Evolutionary conservation across 1,140 invertebrate species (phyloP).

Genomic region (Conus betulinus): DNA sequence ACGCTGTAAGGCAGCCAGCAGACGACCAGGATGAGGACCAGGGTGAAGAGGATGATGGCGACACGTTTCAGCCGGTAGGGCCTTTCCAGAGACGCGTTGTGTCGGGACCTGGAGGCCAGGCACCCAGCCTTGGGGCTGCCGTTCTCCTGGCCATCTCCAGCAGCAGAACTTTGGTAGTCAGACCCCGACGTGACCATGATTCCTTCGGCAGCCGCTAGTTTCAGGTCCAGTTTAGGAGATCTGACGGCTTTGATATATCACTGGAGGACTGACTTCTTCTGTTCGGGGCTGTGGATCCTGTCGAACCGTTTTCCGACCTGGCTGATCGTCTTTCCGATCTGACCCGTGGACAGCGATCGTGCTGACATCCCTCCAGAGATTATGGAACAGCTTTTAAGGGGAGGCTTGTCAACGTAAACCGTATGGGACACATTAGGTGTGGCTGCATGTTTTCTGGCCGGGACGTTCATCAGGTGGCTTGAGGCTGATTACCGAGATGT

Average conservation of each 20-base stretch:
- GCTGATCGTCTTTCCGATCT: neutral
- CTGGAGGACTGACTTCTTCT: neutral
- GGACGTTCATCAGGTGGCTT: neutral
- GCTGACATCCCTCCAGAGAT: neutral
- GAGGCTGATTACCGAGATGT: neutral
- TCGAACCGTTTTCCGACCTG: neutral
- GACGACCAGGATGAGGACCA: conserved; percentile 8
- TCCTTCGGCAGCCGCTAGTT: too few species aligned
- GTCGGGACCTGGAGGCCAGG: neutral
- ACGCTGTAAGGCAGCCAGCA: conserved; percentile 24
- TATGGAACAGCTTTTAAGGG: neutral
- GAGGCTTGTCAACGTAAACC: neutral
- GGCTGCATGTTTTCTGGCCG: neutral
- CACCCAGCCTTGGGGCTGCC: neutral
- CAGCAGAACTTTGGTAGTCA: too few species aligned
- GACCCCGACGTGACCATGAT: too few species aligned
- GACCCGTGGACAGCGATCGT: neutral
- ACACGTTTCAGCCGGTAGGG: neutral
- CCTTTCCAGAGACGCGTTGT: neutral
- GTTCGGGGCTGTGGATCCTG: neutral
- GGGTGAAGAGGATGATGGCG: conserved; percentile 1
- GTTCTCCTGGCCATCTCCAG: neutral
- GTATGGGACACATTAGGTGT: neutral
- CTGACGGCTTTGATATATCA: neutral
- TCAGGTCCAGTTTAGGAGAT: neutral